Conservation (phyloP, 2,888 invertebrate genomes). For the Gastrophysa polygoni region DNA sequence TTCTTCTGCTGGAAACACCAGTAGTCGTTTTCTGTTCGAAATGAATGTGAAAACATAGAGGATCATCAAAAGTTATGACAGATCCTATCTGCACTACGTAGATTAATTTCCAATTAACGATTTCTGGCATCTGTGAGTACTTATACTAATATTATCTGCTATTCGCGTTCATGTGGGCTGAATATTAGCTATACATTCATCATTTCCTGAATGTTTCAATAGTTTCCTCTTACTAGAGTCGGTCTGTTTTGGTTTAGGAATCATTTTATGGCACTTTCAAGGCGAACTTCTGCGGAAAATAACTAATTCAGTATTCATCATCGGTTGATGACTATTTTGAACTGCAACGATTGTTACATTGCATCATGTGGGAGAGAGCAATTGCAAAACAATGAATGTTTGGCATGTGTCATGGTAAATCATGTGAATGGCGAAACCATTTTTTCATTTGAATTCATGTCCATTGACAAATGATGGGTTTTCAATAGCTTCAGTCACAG, state of each 20-base stretch:
- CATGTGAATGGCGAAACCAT: background rate
- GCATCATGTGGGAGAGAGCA: background rate
- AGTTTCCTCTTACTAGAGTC: background rate
- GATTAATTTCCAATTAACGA: too few relatives aligned
- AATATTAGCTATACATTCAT: background rate
- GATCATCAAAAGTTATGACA: too few relatives aligned
- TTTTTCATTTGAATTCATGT: too few relatives aligned
- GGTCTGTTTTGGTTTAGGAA: background rate
- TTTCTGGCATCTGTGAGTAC: background rate
- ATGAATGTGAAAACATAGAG: too few relatives aligned
- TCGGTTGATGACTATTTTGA: background rate
- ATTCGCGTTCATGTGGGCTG: background rate
- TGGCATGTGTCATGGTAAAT: background rate
- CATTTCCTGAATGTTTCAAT: background rate
- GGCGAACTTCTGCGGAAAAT: conserved; percentile 10
- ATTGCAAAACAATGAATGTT: background rate
- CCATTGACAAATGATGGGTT: too few relatives aligned
- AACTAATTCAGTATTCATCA: background rate
- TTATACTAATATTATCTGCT: background rate
- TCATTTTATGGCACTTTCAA: conserved; percentile 9
- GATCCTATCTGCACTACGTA: too few relatives aligned
- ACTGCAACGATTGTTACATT: background rate
- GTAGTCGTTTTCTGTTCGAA: too few relatives aligned
- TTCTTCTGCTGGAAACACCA: too few relatives aligned
- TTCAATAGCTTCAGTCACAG: too few relatives aligned